Percentiles rank a stretch among this genome's conserved stretches.
Evolutionary conservation across 1,140 invertebrate species (phyloP).

Genomic region (Aphis gossypii): DNA sequence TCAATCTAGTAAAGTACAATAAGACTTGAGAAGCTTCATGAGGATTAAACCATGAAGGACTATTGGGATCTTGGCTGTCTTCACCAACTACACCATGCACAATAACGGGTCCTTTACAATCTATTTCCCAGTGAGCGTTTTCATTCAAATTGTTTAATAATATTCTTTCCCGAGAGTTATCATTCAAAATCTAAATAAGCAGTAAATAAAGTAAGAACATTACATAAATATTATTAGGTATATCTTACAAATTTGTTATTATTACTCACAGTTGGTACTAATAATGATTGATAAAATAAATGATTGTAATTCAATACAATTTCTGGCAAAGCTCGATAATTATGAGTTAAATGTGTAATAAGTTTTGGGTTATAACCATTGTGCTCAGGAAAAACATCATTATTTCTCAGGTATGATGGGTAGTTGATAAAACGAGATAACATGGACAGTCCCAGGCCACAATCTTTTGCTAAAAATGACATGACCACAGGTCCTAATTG

Average conservation of each 20-base stretch:
- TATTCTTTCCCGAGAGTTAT: conserved; percentile 19
- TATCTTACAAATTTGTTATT: background rate
- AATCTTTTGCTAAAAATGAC: conserved; percentile 71
- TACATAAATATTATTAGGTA: background rate
- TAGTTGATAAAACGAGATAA: conserved; percentile 63
- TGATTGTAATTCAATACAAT: conserved; percentile 79
- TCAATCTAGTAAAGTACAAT: conserved; percentile 71
- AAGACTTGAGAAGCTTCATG: conserved; percentile 80
- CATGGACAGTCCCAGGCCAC: conserved; percentile 68
- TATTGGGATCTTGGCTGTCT: conserved; percentile 76
- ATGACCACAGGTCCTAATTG: conserved; percentile 87
- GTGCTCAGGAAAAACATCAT: conserved; percentile 64
- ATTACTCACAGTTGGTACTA: conserved; percentile 68
- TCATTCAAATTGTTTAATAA: conserved; percentile 40
- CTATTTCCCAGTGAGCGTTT: conserved; percentile 27
- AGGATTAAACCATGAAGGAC: conserved; percentile 90
- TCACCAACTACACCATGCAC: conserved; percentile 84
- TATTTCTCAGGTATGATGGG: conserved; percentile 62
- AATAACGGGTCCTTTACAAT: conserved; percentile 66
- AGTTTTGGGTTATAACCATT: conserved; percentile 73
- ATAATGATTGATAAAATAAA: conserved; percentile 82
- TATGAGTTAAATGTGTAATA: conserved; percentile 76
- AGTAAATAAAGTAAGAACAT: background rate
- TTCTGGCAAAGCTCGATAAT: conserved; percentile 81
- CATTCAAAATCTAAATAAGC: background rate